A percentile compares a stretch with the other conserved stretches of the same genome.
These are phyloP conservation scores for Turritopsis dohrnii DNA, from an alignment of 30 jellyfish, hydroid and myxozoan genomes.

Conservation along the genomic window DNA sequence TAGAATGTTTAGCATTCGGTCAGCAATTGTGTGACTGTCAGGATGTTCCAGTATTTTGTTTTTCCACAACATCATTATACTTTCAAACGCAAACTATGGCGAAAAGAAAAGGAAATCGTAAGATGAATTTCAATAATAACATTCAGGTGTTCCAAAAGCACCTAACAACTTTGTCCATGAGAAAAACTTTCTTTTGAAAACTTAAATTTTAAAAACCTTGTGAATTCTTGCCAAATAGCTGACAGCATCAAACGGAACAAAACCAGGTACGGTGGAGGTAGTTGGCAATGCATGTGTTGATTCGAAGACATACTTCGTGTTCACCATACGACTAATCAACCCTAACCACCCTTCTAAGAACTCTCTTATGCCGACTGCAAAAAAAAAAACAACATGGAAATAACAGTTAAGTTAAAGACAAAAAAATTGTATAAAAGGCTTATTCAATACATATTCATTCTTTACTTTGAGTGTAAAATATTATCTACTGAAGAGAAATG, in stretches of 20 bases:
- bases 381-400: neutral
- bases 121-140: neutral
- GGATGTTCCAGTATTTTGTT: constrained; percentile 39
- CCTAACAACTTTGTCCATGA: neutral
- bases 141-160: neutral
- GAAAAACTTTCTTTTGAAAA: neutral
- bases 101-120: neutral
- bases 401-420: neutral
- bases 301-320: constrained; percentile 67
- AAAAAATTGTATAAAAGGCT: neutral
- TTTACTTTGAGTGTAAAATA: too few species aligned
- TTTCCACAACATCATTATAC: constrained; percentile 69
- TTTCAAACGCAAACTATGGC: constrained; percentile 79
- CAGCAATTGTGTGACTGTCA: constrained; percentile 49
- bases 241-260: constrained; percentile 56
- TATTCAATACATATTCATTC: too few species aligned
- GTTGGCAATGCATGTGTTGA: constrained; percentile 78
- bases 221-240: constrained; percentile 64
- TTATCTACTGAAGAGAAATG: too few species aligned
- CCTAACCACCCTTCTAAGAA: constrained; percentile 84
- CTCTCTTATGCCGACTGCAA: constrained; percentile 67
- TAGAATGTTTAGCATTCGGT: constrained; percentile 58
- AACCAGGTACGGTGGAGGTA: constrained; percentile 68
- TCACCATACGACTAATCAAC: constrained; percentile 67
- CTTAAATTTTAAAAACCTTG: constrained; percentile 24